phyloP scores from a whole-genome alignment of 2,113 vertebrate genomes.

The Muntiacus muntjak region DNA sequence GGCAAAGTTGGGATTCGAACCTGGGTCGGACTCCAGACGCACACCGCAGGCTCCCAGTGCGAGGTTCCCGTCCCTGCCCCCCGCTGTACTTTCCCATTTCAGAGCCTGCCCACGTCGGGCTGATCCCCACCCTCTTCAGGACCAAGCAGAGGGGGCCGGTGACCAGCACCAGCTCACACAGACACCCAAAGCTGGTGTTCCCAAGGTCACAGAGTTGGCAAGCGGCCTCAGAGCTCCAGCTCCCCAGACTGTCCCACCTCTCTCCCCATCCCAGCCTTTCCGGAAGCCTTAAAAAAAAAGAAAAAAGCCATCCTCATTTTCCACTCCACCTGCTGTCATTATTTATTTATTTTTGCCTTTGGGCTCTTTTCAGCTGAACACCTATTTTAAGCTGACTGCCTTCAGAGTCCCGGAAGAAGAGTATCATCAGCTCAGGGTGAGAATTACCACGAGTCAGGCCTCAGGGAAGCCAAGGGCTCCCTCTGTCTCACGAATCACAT shows the following conservation, averaged over 20 bases:
- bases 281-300: not conserved
- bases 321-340: not conserved
- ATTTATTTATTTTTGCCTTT: not conserved
- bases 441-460: fast-evolving
- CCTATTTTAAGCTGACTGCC: not conserved
- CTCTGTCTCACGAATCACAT: fast-evolving
- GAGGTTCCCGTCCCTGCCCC: not conserved
- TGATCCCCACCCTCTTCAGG: not conserved
- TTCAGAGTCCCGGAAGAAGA: not conserved
- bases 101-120: not conserved
- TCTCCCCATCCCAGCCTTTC: too few relatives aligned
- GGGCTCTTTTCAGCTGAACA: not conserved
- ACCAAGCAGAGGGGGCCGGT: not conserved
- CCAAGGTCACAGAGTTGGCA: not conserved
- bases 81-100: not conserved
- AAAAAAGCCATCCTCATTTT: not conserved
- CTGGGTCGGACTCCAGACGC: not conserved
- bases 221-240: not conserved
- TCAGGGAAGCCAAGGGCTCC: fast-evolving
- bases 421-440: fast-evolving
- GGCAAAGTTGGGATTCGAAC: not conserved
- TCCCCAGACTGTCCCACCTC: not conserved
- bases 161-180: not conserved
- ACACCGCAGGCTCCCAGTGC: fast-evolving
- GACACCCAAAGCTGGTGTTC: not conserved